These are phyloP conservation scores for Aythya baeri DNA, from an alignment of 2,113 vertebrate species.

Conservation along the genomic window DNA sequence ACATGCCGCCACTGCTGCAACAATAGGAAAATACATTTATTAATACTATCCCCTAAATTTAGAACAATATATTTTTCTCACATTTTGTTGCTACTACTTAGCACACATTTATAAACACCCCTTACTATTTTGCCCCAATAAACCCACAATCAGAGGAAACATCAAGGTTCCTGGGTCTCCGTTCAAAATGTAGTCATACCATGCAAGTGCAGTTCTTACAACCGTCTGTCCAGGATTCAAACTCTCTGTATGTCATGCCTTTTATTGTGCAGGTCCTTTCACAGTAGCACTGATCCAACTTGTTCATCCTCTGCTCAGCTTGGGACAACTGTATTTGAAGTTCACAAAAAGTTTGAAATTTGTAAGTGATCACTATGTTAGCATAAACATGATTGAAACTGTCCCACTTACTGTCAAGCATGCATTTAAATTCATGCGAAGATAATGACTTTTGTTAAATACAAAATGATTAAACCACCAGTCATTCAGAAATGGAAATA, in stretches of 20 bases:
- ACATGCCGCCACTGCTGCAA: background rate
- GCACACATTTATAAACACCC: background rate
- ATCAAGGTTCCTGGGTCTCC: background rate
- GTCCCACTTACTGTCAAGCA: background rate
- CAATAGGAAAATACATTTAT: background rate
- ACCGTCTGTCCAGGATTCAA: conserved; percentile 94
- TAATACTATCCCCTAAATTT: conserved; percentile 12
- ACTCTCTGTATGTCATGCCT: conserved; percentile 91
- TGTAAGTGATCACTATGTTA: background rate
- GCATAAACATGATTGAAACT: background rate
- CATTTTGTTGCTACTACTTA: background rate
- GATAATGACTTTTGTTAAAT: background rate
- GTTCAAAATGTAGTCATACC: conserved; percentile 78
- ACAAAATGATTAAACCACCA: background rate
- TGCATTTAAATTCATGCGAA: background rate
- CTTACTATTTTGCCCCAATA: background rate
- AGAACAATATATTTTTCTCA: background rate
- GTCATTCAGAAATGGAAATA: background rate
- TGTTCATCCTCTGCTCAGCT: conserved; percentile 97
- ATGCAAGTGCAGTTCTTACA: conserved; percentile 98
- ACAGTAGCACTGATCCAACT: conserved; percentile 97
- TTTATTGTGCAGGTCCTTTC: conserved; percentile 95
- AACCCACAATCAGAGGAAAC: conserved; percentile 7
- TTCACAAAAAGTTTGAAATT: conserved; percentile 39
- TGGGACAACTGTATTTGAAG: conserved; percentile 86